Evolutionary conservation across 23 tunicate genomes (phyloP).

Genomic region (Styela plicata): DNA sequence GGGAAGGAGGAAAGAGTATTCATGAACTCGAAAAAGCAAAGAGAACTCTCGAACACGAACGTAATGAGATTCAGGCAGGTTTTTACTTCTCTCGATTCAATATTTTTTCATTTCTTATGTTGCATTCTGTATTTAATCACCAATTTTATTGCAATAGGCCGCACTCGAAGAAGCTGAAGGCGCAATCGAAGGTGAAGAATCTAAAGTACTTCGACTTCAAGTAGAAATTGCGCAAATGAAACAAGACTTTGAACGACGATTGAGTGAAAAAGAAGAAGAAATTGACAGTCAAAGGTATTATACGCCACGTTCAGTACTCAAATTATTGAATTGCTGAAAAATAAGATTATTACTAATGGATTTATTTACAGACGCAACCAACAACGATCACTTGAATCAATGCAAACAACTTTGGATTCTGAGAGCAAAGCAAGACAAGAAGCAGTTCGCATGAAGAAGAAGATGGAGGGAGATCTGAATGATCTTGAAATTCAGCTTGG

Average conservation of each 20-base stretch:
- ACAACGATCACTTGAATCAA: constrained; percentile 49
- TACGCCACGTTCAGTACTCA: neutral
- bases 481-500: constrained; percentile 56
- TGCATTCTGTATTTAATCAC: too few species aligned
- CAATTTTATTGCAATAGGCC: too few species aligned
- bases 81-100: neutral
- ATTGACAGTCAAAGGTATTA: constrained; percentile 28
- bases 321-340: too few species aligned
- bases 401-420: constrained; percentile 49
- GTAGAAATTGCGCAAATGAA: constrained; percentile 50
- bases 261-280: constrained; percentile 55
- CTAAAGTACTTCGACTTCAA: constrained; percentile 44
- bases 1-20: constrained; percentile 35
- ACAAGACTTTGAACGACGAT: constrained; percentile 44
- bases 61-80: constrained; percentile 18
- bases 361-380: constrained; percentile 20
- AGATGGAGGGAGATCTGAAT: constrained; percentile 35
- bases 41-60: constrained; percentile 37
- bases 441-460: constrained; percentile 33
- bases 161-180: constrained; percentile 50
- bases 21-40: constrained; percentile 42
- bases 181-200: constrained; percentile 48
- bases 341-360: neutral
- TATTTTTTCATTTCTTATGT: neutral
- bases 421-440: constrained; percentile 40